A percentile compares a stretch with the other conserved stretches of the same genome.
Evolutionary conservation across 2,797 vertebrate genomes (phyloP).

Genomic region (Eulemur albifrons): DNA sequence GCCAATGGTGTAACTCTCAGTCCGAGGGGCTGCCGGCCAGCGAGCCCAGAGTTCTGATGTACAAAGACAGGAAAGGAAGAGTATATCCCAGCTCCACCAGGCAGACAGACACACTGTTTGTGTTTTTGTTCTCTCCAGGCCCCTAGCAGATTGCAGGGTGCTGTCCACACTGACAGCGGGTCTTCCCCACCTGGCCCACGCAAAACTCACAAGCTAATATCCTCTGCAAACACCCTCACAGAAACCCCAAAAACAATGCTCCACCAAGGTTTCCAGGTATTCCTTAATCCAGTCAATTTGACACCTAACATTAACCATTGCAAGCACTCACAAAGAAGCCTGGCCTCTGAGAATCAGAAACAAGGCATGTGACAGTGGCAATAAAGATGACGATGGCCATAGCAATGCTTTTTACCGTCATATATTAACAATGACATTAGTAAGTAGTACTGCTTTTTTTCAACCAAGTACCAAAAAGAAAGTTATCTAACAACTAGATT

Average conservation of each 20-base stretch:
- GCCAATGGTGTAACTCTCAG: background rate
- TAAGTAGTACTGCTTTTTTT: too few species aligned
- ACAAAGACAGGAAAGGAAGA: background rate
- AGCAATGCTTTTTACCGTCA: rapidly evolving
- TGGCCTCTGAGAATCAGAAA: background rate
- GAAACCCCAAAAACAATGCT: background rate
- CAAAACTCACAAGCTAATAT: background rate
- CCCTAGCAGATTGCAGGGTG: background rate
- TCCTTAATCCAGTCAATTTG: background rate
- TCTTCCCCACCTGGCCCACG: background rate
- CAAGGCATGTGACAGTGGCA: background rate
- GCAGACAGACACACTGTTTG: background rate
- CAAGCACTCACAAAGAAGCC: background rate
- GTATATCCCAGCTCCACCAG: background rate
- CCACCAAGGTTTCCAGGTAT: background rate
- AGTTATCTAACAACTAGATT: background rate
- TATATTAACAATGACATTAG: rapidly evolving
- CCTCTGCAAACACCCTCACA: background rate
- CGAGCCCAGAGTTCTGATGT: background rate
- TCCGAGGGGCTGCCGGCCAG: background rate
- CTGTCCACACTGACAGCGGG: background rate
- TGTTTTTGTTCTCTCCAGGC: background rate
- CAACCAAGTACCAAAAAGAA: background rate
- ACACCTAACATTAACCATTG: background rate
- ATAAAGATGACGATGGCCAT: background rate